Evolutionary conservation across 1,140 invertebrate species (phyloP), one percentile per base, ranked within the genome.

Genomic region (Micrasema longulum): DNA sequence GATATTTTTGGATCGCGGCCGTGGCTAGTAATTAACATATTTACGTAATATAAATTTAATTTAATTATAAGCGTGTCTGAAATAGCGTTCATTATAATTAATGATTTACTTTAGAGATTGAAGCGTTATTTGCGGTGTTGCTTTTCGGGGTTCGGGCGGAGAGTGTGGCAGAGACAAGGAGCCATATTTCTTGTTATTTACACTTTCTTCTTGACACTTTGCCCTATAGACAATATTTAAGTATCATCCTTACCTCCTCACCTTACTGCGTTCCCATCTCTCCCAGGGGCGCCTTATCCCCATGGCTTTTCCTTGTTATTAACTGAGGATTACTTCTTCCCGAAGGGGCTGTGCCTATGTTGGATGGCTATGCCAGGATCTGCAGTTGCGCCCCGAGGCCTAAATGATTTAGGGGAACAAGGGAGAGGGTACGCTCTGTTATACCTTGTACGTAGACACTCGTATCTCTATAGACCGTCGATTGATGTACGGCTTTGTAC

Each of bases 281-380:
- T 7, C 18, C 41, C 23, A 14, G 22, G 45, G n/a, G 23, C 62
- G 41, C 62, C 43, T 45, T 64, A 71, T 67, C 68, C 69, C 31
- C 43, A 18, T 53, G 66, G 70, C 70, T 72, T 75, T 75, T 72
- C 69, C 71, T 75, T 66, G 74, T 75, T 75, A 75, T 75, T 75
- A 75, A 75, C 74, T 75, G 70, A 75, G 74, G 74, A 72, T 75
- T 75, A 75, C 70, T 52, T 20, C 47, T 48, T 67, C 74, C 70
- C 74, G 7, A 18, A 69, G 48, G 74, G 52, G 70, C 65, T 41
- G n/a, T n/a, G 63, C 50, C 43, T 23, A 55, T 41, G 45, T 38
- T 57, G 62, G 65, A 66, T 66, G 57, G 68, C 68, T 66, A 53
- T 38, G 38, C 45, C 47, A 12, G 63, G 65, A 67, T 62, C 57